phyloP scores from a whole-genome alignment of 2,888 invertebrate genomes.

The Isotomurus palustris region DNA sequence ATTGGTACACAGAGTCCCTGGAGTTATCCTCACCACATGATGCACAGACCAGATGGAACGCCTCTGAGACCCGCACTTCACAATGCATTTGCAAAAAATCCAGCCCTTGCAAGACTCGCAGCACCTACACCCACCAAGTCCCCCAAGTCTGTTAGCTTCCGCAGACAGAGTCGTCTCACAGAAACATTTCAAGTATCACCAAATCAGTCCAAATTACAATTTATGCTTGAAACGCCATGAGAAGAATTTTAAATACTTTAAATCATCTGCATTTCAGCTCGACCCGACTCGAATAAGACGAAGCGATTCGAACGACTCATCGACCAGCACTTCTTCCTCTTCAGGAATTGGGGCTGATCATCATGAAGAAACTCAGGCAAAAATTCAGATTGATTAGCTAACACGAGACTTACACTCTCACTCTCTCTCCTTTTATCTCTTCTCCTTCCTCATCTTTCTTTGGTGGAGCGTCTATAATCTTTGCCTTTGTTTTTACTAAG shows the following conservation, averaged over 20 bases:
- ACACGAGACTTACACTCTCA: not conserved
- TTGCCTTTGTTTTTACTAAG: slow-evolving; percentile 10
- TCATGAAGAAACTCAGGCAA: slow-evolving; percentile 41
- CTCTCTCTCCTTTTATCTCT: slow-evolving; percentile 3
- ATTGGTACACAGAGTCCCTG: slow-evolving; percentile 49
- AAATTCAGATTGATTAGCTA: slow-evolving; percentile 8
- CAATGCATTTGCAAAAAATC: slow-evolving; percentile 38
- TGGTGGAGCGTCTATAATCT: not conserved
- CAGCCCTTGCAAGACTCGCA: slow-evolving; percentile 52
- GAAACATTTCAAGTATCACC: slow-evolving; percentile 30
- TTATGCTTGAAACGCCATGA: not conserved
- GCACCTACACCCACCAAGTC: slow-evolving; percentile 42
- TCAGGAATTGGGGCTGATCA: slow-evolving; percentile 35
- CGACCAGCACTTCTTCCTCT: slow-evolving; percentile 33
- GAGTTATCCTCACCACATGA: slow-evolving; percentile 59
- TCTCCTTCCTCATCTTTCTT: slow-evolving; percentile 5
- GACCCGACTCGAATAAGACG: slow-evolving; percentile 35
- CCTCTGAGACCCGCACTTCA: slow-evolving; percentile 36
- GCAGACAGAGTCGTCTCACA: slow-evolving; percentile 45
- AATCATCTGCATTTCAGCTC: slow-evolving; percentile 16
- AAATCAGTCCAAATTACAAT: not conserved
- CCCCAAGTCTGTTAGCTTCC: slow-evolving; percentile 47
- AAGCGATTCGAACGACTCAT: slow-evolving; percentile 40
- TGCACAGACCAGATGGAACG: slow-evolving; percentile 36
- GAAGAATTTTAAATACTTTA: not conserved